A percentile compares a stretch with the other conserved stretches of the same genome.
Evolutionary conservation across 1,140 invertebrate species (phyloP).

Genomic region (Lysiphlebus fabarum): DNA sequence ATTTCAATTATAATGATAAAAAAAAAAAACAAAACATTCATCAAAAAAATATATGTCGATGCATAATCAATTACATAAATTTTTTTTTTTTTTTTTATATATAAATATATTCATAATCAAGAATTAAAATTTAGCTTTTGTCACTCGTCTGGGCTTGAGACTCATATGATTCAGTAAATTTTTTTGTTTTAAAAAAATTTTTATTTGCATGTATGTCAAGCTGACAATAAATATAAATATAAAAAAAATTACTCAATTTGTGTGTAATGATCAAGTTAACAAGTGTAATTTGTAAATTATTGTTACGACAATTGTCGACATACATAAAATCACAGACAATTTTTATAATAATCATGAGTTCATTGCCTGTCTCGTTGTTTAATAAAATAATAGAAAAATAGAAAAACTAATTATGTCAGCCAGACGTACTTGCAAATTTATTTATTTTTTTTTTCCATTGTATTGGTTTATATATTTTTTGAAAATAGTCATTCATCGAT

Average conservation of each 20-base stretch:
- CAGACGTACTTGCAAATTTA: neutral
- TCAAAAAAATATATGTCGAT: neutral
- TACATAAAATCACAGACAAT: slow-evolving; percentile 15
- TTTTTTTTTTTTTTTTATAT: no score
- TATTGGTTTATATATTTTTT: neutral
- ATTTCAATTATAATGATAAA: slow-evolving; percentile 35
- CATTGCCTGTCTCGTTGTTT: slow-evolving; percentile 11
- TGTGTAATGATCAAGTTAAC: slow-evolving; percentile 21
- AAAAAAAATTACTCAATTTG: slow-evolving; percentile 25
- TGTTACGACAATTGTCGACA: slow-evolving; percentile 6
- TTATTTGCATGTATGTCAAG: neutral
- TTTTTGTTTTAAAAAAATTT: neutral
- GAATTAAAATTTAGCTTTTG: slow-evolving; percentile 11
- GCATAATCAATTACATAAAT: no score
- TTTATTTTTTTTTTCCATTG: neutral
- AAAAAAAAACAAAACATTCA: slow-evolving; percentile 31
- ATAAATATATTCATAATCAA: no score
- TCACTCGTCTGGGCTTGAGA: slow-evolving; percentile 20
- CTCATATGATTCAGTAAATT: slow-evolving; percentile 1
- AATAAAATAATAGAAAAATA: slow-evolving; percentile 11
- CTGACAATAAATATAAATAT: slow-evolving; percentile 6
- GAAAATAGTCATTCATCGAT: neutral
- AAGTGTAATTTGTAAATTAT: slow-evolving; percentile 23
- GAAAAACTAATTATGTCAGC: neutral
- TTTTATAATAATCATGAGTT: neutral